These are phyloP conservation scores for Drosophila lacertosa DNA, from an alignment of 1,140 invertebrate genomes.

Conservation along the genomic window DNA sequence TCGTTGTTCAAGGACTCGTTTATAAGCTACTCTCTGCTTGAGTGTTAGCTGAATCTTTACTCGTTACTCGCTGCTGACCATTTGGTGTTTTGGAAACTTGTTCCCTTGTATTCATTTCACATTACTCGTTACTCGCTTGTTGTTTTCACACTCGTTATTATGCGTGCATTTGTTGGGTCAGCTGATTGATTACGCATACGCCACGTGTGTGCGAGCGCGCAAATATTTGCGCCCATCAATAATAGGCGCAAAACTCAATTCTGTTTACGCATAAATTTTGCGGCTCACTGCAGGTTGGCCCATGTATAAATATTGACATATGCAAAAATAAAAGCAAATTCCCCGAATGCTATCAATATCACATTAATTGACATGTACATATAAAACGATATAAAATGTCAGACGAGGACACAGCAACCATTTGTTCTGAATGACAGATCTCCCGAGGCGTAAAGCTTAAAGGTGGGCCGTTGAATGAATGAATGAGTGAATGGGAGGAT, in stretches of 20 bases:
- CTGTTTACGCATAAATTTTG: slow-evolving; percentile 44
- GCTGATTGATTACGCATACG: slow-evolving; percentile 44
- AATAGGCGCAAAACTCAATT: slow-evolving; percentile 15
- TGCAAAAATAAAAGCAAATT: slow-evolving; percentile 32
- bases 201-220: slow-evolving; percentile 7
- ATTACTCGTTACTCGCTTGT: background rate
- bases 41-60: too few relatives aligned
- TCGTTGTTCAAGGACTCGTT: too few relatives aligned
- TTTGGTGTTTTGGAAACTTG: too few relatives aligned
- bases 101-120: background rate
- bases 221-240: slow-evolving; percentile 30
- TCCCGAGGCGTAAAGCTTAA: slow-evolving; percentile 3
- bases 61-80: too few relatives aligned
- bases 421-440: slow-evolving; percentile 1
- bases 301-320: slow-evolving; percentile 44
- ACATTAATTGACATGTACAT: slow-evolving; percentile 60
- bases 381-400: slow-evolving; percentile 40
- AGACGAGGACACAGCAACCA: background rate
- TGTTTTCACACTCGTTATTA: background rate
- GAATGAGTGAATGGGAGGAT: background rate
- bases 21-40: too few relatives aligned
- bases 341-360: slow-evolving; percentile 48
- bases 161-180: slow-evolving; percentile 16
- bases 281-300: slow-evolving; percentile 34
- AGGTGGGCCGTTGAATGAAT: background rate